Percentiles rank a stretch among this genome's conserved stretches.
phyloP scores from a whole-genome alignment of 1,140 invertebrate species.

The Aricia agestis region DNA sequence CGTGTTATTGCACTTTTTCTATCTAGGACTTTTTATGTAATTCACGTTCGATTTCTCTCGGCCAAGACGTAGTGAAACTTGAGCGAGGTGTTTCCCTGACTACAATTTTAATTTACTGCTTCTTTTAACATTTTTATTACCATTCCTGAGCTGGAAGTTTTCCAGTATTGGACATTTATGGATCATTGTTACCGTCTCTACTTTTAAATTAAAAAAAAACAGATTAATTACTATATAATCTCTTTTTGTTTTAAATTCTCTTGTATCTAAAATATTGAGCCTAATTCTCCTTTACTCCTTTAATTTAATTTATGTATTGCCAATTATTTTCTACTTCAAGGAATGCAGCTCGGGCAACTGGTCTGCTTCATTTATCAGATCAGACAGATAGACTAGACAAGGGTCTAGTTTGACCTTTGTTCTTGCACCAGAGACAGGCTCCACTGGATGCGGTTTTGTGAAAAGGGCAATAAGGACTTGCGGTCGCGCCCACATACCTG shows the following conservation, averaged over 20 bases:
- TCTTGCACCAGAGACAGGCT: background rate
- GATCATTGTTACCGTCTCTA: no score
- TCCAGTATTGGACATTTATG: background rate
- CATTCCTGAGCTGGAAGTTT: background rate
- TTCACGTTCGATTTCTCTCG: conserved; percentile 21
- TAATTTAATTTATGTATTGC: background rate
- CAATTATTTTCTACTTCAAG: background rate
- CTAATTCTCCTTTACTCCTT: background rate
- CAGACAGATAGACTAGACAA: background rate
- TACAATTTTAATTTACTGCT: background rate
- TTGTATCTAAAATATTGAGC: no score
- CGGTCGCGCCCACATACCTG: conserved; percentile 47
- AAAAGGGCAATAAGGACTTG: conserved; percentile 32
- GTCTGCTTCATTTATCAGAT: background rate
- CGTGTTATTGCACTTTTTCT: conserved; percentile 52
- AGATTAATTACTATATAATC: no score
- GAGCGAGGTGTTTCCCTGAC: background rate
- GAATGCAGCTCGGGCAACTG: background rate
- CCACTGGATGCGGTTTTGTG: conserved; percentile 5
- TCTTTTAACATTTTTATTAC: background rate
- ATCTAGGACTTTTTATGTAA: conserved; percentile 39
- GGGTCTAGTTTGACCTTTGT: background rate
- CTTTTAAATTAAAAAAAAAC: no score
- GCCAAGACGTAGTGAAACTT: conserved; percentile 10
- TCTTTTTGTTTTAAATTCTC: no score